Conservation (phyloP, 1,140 invertebrate genomes). For the Phenacoccus solenopsis region DNA sequence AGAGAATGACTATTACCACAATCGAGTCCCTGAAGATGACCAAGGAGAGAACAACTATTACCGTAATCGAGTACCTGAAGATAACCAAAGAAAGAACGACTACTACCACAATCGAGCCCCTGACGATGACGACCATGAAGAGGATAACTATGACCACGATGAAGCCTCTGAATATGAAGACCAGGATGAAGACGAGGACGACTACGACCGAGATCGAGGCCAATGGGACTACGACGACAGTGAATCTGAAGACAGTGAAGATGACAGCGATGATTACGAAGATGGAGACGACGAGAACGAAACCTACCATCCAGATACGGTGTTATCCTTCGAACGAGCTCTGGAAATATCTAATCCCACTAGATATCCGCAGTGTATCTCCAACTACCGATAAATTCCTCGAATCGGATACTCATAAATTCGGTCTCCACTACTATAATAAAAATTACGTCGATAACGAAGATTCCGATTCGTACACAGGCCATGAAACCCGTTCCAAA, state of each 20-base stretch:
- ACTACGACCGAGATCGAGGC: constrained; percentile 8
- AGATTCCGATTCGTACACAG: background rate
- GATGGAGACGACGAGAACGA: background rate
- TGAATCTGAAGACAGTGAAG: background rate
- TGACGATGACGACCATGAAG: no score
- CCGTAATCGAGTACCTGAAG: background rate
- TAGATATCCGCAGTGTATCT: background rate
- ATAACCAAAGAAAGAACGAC: background rate
- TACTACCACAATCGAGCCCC: no score
- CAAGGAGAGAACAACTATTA: no score
- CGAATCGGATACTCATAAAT: background rate
- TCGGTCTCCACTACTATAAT: background rate
- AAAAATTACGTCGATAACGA: background rate
- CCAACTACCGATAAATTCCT: background rate
- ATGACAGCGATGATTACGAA: background rate
- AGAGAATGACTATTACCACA: background rate
- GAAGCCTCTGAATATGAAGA: background rate
- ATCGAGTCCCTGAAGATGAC: no score
- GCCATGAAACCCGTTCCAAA: background rate
- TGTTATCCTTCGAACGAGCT: background rate
- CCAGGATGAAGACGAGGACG: background rate
- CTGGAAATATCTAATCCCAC: constrained; percentile 4
- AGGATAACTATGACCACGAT: no score
- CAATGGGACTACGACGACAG: background rate
- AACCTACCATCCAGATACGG: background rate